Base-by-base conservation (phyloP, 1,140 invertebrate genomes). In the Diuraphis noxia region DNA sequence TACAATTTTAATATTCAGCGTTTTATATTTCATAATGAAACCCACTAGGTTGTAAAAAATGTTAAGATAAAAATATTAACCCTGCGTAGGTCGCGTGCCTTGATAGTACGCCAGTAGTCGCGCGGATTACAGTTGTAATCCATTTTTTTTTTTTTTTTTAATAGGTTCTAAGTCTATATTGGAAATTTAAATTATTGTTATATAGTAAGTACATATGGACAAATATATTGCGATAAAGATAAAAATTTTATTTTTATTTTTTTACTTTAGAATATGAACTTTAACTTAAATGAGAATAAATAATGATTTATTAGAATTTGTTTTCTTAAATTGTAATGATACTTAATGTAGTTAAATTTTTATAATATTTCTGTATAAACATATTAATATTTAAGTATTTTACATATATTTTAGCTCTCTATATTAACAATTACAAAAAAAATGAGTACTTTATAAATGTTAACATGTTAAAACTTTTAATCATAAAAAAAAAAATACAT, bases 341-440 rank as follows among this genome's bases (percentile, higher is more conserved):
- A 88, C 25, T 88, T 2, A 88, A 88, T 88, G 86, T 63, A 13
- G 72, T 88, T 72, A 88, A 63, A 63, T 88, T 88, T 88, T 56
- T 63, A 88, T 88, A 88, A 88, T 88, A 88, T 88, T 88, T 25
- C 21, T 88, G 19, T 63, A 63, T 36, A 88, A 88, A 88, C 52
- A 87, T 87, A 87, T 88, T 72, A 88, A 63, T 56, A 88, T 21
- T 88, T 88, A 63, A 88, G 52, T 88, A 88, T 88, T 72, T 88
- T 88, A 88, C 56, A 72, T 72, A 43, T 56, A 87, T 40, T 40
- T 56, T 87, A 87, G 46, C 85, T 43, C 46, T 87, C 85, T 21
- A 87, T 87, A 56, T 87, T 87, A 87, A 56, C 3, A 87, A 56
- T 87, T 49, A 87, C 49, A 87, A 84, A 84, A 84, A 84, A 84